Base-by-base conservation (phyloP, 2,113 vertebrate species). In the Actinemys pallida region DNA sequence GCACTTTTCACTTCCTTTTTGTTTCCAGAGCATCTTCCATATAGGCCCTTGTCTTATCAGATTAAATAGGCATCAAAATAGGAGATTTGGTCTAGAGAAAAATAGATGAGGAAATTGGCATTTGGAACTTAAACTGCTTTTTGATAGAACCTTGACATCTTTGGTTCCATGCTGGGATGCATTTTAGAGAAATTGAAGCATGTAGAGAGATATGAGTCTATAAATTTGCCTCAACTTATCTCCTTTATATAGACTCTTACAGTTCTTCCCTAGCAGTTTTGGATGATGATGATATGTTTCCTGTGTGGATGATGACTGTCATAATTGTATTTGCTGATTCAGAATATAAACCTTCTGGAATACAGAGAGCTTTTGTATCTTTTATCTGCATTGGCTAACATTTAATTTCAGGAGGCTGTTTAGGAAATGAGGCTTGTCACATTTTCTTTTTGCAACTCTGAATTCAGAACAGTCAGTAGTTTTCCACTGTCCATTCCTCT, bases 121-220 rank as follows among this genome's bases (percentile, higher is more conserved):
- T 95, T 96, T 97, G 97, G 93, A 97, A 95, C 95, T 96, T 92
- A 93, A 96, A 96, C 96, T 76, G 89, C 76, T 53, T 39, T 93
- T 96, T 97, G 96, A 82, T 69, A 53, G 45, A 81, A 94, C 96
- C 90, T 83, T 85, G 89, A 90, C 90, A n/a, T 69, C 35, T 19
- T 89, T 8, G 87, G 83, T 75, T 93, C 95, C 72, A 90, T 76
- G 95, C 84, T 94, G 92, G 94, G 95, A 95, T 97, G 29, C 90
- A 95, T 93, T 96, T 96, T 95, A 79, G 90, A 94, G 89, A 81
- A 93, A 79, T 75, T 10, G 88, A 47, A 50, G 42, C 39, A 93
- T 81, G 80, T 92, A 93, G 91, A 92, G 94, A 94, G 89, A 13
- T 92, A 76, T 39, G 94, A 92, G 89, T 96, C 93, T 92, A 1